Conservation (phyloP, 2,797 vertebrate genomes). For the Uromys caudimaculatus region DNA sequence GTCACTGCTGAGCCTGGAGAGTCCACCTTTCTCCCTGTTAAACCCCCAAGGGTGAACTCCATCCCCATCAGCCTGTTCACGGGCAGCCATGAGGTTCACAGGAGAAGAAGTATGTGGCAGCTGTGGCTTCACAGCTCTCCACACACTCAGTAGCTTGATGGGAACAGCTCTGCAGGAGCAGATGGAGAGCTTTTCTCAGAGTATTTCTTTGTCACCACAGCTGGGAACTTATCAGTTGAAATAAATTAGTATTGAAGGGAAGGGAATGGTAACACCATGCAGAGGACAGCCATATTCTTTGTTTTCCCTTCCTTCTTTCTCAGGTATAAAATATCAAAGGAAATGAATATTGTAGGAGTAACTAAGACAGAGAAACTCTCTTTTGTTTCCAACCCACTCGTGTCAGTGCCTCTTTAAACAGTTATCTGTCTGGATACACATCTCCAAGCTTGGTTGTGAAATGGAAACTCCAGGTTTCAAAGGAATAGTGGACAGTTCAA, state of each 20-base stretch:
- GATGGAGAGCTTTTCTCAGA: neutral
- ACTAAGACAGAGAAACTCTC: neutral
- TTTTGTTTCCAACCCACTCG: neutral
- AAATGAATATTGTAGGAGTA: conserved; percentile 22
- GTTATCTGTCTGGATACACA: neutral
- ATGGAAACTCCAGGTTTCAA: neutral
- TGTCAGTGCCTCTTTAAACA: neutral
- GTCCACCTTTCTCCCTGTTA: neutral
- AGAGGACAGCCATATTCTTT: neutral
- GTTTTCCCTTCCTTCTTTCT: neutral
- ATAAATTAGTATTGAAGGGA: conserved; percentile 64
- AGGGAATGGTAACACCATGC: neutral
- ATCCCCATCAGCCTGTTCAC: neutral
- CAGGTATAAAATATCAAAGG: neutral
- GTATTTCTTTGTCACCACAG: conserved; percentile 4
- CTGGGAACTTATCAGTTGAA: conserved; percentile 44
- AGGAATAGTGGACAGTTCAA: neutral
- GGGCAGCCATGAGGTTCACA: accelerated
- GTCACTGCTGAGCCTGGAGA: neutral
- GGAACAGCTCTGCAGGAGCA: neutral
- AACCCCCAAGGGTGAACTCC: accelerated
- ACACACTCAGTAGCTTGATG: neutral
- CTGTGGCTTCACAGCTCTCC: neutral
- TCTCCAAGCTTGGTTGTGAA: neutral
- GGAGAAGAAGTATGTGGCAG: neutral